phyloP scores from a whole-genome alignment of 1,140 invertebrate species.

The Diachasma alloeum region DNA sequence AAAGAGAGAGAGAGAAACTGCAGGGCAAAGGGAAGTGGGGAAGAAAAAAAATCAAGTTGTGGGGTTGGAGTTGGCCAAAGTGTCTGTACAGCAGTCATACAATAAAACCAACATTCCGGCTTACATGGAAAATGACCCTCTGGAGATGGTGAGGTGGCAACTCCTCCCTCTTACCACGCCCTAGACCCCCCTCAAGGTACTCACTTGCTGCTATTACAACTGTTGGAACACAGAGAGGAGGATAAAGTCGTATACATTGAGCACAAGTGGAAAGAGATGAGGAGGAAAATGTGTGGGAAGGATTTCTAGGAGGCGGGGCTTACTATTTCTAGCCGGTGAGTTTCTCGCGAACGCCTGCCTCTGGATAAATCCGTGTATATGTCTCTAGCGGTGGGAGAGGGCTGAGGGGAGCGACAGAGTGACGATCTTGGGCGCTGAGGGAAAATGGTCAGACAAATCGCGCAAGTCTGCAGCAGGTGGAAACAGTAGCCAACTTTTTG shows the following conservation, averaged over 20 bases:
- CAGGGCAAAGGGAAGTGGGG: neutral
- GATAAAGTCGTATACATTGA: constrained; percentile 7
- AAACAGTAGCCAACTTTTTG: neutral
- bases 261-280: neutral
- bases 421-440: neutral
- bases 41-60: neutral
- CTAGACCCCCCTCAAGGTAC: neutral
- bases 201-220: neutral
- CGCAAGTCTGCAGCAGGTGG: neutral
- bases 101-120: neutral
- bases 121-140: constrained; percentile 29
- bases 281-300: constrained; percentile 1
- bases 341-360: constrained; percentile 32
- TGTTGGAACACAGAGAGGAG: neutral
- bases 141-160: constrained; percentile 42
- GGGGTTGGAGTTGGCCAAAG: neutral
- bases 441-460: neutral
- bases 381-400: constrained; percentile 15
- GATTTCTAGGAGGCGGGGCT: constrained; percentile 59
- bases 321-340: constrained; percentile 55
- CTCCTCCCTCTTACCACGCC: constrained; percentile 51
- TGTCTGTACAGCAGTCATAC: neutral
- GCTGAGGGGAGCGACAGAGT: neutral
- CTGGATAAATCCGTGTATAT: neutral
- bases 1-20: neutral